Evolutionary conservation across 2,888 invertebrate genomes (phyloP).

Genomic region (Doris montereyensis): DNA sequence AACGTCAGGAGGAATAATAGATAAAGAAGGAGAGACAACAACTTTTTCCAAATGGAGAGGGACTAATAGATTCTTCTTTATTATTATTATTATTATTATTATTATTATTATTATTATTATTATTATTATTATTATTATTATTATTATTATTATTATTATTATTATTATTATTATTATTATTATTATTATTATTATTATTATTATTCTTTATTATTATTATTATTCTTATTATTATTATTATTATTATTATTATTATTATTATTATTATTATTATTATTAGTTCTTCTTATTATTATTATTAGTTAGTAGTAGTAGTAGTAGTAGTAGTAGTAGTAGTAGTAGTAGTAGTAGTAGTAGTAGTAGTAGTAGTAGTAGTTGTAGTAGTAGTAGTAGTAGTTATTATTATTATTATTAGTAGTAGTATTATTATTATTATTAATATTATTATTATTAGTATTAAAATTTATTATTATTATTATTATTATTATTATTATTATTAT

Average conservation of each 20-base stretch:
- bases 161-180: neutral
- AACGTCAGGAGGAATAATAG: too few species aligned
- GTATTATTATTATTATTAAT: neutral
- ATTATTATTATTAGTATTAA: neutral
- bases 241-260: neutral
- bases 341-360: slow-evolving; percentile 1
- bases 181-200: neutral
- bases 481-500: too few species aligned
- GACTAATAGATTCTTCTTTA: too few species aligned
- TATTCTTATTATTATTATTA: neutral
- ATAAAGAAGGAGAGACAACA: too few species aligned
- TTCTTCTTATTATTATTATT: neutral
- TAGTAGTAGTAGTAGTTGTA: slow-evolving; percentile 12
- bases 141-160: neutral
- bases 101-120: neutral
- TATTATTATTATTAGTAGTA: neutral
- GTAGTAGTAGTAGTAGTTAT: slow-evolving; percentile 3
- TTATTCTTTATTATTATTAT: neutral
- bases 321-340: slow-evolving; percentile 1
- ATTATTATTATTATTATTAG: neutral
- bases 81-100: neutral
- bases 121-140: neutral
- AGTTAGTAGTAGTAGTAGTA: slow-evolving; percentile 23
- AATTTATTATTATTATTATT: too few species aligned
- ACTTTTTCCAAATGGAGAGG: too few species aligned